phyloP scores from a whole-genome alignment of 2,797 vertebrate species.

The Limnodromus scolopaceus region DNA sequence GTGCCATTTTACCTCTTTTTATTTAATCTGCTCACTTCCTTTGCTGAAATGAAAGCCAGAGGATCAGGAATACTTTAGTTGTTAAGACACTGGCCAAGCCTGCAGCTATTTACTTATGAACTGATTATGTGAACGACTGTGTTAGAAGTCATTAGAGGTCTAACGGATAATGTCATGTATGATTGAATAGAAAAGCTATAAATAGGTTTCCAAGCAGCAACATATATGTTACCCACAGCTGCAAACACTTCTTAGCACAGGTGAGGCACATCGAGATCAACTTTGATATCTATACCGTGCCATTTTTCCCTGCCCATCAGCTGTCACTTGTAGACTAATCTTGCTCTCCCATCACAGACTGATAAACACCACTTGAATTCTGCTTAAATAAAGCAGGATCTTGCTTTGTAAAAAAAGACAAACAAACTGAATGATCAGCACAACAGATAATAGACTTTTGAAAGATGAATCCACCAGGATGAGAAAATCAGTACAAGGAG shows the following conservation, averaged over 20 bases:
- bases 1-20: background rate
- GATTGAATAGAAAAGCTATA: background rate
- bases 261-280: background rate
- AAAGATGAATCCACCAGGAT: background rate
- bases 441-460: background rate
- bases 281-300: background rate
- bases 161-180: background rate
- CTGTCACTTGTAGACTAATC: background rate
- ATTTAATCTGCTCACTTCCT: background rate
- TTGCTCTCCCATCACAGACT: background rate
- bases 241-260: background rate
- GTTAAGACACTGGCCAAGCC: constrained; percentile 8
- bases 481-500: background rate
- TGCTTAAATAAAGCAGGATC: background rate
- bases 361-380: background rate
- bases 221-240: background rate
- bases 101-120: constrained; percentile 27
- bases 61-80: background rate
- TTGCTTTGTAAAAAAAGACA: background rate
- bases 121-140: background rate
- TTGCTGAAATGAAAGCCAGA: background rate
- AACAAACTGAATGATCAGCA: background rate
- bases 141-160: constrained; percentile 11
- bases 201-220: background rate
- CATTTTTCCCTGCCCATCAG: background rate